phyloP scores from a whole-genome alignment of 2,888 invertebrate species.

The Ommatoiulus sabulosus region DNA sequence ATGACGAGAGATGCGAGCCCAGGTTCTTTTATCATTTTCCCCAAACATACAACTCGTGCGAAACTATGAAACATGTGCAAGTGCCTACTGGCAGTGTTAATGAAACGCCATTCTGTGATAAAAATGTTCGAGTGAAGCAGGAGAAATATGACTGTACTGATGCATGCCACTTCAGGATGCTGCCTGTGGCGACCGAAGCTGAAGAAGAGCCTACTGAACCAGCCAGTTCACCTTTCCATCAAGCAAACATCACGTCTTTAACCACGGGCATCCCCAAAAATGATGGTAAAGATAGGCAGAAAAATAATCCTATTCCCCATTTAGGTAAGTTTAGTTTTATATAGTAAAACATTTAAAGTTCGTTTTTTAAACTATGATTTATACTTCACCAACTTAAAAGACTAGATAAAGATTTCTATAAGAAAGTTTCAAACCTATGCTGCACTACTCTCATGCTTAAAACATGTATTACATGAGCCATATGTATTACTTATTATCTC shows the following conservation, averaged over 20 bases:
- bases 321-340: background rate
- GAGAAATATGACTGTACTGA: conserved; percentile 47
- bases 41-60: conserved; percentile 17
- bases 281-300: background rate
- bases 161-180: conserved; percentile 29
- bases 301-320: background rate
- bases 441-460: too few relatives aligned
- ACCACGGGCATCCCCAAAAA: background rate
- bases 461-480: too few relatives aligned
- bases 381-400: too few relatives aligned
- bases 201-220: conserved; percentile 17
- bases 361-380: too few relatives aligned
- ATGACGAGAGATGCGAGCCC: background rate
- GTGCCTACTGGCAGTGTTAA: conserved; percentile 38
- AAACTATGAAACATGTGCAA: conserved; percentile 47
- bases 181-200: conserved; percentile 8
- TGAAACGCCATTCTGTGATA: conserved; percentile 55
- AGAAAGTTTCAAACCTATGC: too few relatives aligned
- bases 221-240: background rate
- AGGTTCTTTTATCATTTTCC: conserved; percentile 35
- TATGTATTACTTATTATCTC: too few relatives aligned
- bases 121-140: conserved; percentile 48
- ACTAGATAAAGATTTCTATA: too few relatives aligned
- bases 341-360: too few relatives aligned
- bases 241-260: background rate